Base-by-base conservation (phyloP, 2,888 invertebrate species). In the Agelastica alni region DNA sequence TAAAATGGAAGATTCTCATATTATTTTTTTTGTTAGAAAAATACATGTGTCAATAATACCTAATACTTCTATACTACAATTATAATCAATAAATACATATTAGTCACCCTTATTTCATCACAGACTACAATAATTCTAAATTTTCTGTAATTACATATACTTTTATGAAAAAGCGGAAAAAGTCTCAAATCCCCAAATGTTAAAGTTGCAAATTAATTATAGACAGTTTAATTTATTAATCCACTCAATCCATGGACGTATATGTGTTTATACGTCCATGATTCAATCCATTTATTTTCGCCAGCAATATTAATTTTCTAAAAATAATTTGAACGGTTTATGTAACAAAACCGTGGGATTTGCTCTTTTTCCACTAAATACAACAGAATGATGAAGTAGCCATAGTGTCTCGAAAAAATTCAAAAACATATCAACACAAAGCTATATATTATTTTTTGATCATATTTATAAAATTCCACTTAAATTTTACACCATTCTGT, bases 101-200 rank as follows among this genome's bases (percentile, higher is more conserved):
- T 75, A 76, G 76, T 75, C 76, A 77, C 76, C 76, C 74, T 75
- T 73, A 70, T 66, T 73, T 75, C 74, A 77, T 77, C 77, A 77
- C 77, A 77, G 77, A 75, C 76, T 76, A 76, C 75, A 75, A 63
- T 63, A 61, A 62, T 49, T 54, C 55, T 39, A 30, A 58, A 44
- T 55, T 49, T 53, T 53, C 48, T 20, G 13, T 43, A 37, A 44
- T 49, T 30, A 37, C 10, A 36, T 34, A 44, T 9, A 7, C 26
- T 26, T 26, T 26, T 26, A 9, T 26, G 26, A 26, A 9, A 7
- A 7, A 9, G 26, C 9, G 26, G 26, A 26, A 26, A 26, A 26
- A 3, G n/a, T n/a, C n/a, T n/a, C n/a, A n/a, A n/a, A n/a, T n/a
- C n/a, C n/a, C n/a, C n/a, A n/a, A n/a, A n/a, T n/a, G n/a, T n/a